Base-by-base conservation (phyloP, 2,888 invertebrate species). In the Itoplectis maculator region DNA sequence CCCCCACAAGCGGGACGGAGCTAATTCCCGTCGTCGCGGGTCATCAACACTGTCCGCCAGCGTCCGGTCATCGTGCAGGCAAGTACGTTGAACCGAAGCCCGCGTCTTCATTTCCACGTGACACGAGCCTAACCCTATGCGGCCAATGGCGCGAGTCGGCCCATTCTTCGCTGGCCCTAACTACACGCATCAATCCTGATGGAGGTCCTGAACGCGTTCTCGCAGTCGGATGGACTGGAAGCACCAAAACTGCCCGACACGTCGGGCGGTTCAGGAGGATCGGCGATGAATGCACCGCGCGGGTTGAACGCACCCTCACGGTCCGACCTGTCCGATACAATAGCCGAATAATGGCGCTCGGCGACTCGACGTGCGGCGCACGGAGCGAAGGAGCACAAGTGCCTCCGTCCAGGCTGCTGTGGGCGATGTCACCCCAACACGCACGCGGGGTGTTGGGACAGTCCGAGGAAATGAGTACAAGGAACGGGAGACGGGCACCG, bases 71-170 rank as follows among this genome's bases (percentile, higher is more conserved):
- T n/a, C n/a, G n/a, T n/a, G n/a, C n/a, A n/a, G 54, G 45, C 51
- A 40, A n/a, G 37, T 49, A 72, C 51, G 63, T 78, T 75, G 49
- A 70, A 82, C 78, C 78, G 37, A 56, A 66, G 40, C 42, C 59
- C 13, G 54, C 56, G 29, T 11, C n/a, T 78, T 47, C 69, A n/a
- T n/a, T n/a, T 59, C 68, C 18, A n/a, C 56, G 59, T 20, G 54
- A 65, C 15, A 8, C 54, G 9, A 47, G 35, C 51, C 7, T 51
- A 47, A 8, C 15, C 40, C 45, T 23, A 0, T 23, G 45, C n/a
- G n/a, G n/a, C 9, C 8, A 23, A 23, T 54, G 23, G 23, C 69
- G 47, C 29, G 11, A 29, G 61, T 56, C 42, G 11, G 63, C 37
- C 18, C n/a, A 59, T 49, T 23, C 68, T 51, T 73, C 59, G 9